Evolutionary conservation across 2,113 vertebrate species (phyloP), one percentile per base, ranked within the genome.

Genomic region (Vidua chalybeata): DNA sequence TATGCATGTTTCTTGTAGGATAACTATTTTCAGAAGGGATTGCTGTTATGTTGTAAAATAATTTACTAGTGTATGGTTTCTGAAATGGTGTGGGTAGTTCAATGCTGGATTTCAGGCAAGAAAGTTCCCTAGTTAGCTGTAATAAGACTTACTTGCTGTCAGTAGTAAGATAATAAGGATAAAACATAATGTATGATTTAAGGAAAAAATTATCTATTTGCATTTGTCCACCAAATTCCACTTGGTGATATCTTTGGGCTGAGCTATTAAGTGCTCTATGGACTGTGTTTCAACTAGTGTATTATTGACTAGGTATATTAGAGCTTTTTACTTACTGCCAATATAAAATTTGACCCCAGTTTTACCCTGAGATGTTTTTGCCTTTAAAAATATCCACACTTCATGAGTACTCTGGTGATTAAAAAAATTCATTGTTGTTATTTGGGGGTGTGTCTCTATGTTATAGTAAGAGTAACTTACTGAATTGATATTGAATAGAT

Each of bases 311-410:
- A 78, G 49, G 13, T 95, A 37, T 75, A 43, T 75, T 74, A 81
- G 39, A 84, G 61, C 52, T 72, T 88, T 94, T 61, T 93, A 51
- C 58, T 68, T 86, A 39, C 52, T 62, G 66, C 26, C 49, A 87
- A 33, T 71, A 61, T 79, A 95, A 86, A 92, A 69, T 68, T 69
- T 84, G 52, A 81, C 86, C 58, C 45, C 84, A n/a, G 11, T 87
- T 84, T 92, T 87, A 90, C 58, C 62, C 79, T 56, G n/a, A 58
- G 54, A 84, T 72, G 24, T 64, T 96, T 94, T 75, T 95, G 35
- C 31, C 27, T 87, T 72, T 94, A 72, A 63, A 93, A 93, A 88
- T 39, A 84, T 33, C 39, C 48, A 23, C 13, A 4, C 18, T 67
- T 87, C 8, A 28, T 58, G 52, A 74, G 15, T 78, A 61, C 15